Percentiles rank a stretch among this genome's conserved stretches.
These are phyloP conservation scores for Morphnarchus princeps DNA, from an alignment of 2,113 vertebrate species.

Conservation along the genomic window DNA sequence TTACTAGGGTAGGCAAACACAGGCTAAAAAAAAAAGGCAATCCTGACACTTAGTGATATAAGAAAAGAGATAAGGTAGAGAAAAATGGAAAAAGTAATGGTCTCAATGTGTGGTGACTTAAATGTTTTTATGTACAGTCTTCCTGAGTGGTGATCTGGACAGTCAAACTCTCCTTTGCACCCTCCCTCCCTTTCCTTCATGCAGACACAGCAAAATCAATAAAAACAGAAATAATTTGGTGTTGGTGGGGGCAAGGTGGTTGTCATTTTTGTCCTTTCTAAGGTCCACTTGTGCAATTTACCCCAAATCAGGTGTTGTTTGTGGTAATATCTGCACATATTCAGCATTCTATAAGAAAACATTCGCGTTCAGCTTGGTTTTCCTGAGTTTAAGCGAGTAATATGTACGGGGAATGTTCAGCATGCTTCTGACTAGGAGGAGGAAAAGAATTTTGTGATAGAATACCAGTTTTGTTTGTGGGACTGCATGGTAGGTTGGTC, in stretches of 20 bases:
- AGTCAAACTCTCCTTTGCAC: background rate
- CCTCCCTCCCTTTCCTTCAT: background rate
- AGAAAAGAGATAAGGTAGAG: background rate
- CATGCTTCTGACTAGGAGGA: background rate
- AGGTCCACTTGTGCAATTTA: background rate
- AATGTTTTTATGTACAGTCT: background rate
- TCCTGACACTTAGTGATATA: background rate
- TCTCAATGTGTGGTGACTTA: background rate
- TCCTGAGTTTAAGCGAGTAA: background rate
- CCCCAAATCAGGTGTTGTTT: background rate
- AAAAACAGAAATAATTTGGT: background rate
- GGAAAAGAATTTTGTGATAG: background rate
- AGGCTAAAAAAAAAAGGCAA: background rate
- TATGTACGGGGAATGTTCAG: background rate
- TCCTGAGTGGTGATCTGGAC: background rate
- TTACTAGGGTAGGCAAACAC: background rate
- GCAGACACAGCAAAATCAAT: background rate
- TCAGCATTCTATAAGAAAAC: background rate
- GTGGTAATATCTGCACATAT: background rate
- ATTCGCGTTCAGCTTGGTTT: background rate
- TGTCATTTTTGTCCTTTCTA: background rate
- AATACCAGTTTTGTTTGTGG: background rate
- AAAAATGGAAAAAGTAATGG: background rate
- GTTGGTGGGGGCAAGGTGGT: background rate
- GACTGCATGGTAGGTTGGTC: background rate